phyloP scores from a whole-genome alignment of 2,797 vertebrate genomes.

The Benthosema pterotum region DNA sequence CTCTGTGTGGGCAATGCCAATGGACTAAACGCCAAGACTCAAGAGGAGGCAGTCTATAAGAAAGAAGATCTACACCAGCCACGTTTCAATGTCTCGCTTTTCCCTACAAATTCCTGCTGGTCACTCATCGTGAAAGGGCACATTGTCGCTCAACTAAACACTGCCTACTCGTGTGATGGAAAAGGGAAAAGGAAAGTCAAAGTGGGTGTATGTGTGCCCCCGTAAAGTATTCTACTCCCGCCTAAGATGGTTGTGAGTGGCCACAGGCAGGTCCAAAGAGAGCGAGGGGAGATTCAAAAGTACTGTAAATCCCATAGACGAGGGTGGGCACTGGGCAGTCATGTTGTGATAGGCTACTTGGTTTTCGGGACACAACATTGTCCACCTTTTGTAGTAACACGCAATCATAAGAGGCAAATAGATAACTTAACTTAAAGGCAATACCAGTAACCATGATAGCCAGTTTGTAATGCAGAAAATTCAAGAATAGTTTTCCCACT shows the following conservation, averaged over 20 bases:
- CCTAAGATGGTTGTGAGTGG: constrained; percentile 35
- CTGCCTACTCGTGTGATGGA: constrained; percentile 56
- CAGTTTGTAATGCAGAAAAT: no score
- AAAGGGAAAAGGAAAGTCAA: constrained; percentile 55
- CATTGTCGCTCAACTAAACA: constrained; percentile 73
- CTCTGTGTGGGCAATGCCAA: constrained; percentile 14
- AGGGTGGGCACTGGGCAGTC: no score
- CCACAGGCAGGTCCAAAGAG: constrained; percentile 29
- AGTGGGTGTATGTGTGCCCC: constrained; percentile 43
- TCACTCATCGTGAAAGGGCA: constrained; percentile 76
- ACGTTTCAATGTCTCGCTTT: constrained; percentile 66
- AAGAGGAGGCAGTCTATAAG: constrained; percentile 26
- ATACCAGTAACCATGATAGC: no score
- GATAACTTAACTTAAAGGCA: no score
- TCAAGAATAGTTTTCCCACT: no score
- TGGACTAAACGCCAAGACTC: constrained; percentile 38
- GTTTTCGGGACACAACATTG: no score
- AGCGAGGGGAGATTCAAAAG: background rate
- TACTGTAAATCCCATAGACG: no score
- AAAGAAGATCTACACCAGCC: constrained; percentile 62
- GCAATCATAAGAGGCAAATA: no score
- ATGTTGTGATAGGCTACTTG: no score
- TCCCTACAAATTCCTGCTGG: constrained; percentile 73
- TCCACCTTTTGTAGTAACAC: no score
- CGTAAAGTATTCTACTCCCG: constrained; percentile 44